Percentiles rank a stretch among this genome's conserved stretches.
Evolutionary conservation across 2,888 invertebrate genomes (phyloP).

Genomic region (Eulithis prunata): DNA sequence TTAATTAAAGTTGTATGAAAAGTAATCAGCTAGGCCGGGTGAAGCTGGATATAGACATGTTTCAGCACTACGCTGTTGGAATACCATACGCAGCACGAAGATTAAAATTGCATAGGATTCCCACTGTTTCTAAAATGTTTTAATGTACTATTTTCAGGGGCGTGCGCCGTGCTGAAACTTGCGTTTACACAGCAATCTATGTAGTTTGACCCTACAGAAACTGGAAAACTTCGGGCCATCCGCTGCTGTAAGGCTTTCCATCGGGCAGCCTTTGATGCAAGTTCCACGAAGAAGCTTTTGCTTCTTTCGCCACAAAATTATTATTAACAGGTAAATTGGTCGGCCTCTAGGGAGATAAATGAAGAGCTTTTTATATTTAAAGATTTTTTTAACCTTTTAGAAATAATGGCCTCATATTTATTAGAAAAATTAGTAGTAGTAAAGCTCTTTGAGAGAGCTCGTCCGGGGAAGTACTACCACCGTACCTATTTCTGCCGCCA

Average conservation of each 20-base stretch:
- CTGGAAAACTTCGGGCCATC: conserved; percentile 45
- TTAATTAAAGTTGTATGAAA: conserved; percentile 70
- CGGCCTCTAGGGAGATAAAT: neutral
- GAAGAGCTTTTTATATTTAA: neutral
- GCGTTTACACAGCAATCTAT: too few relatives aligned
- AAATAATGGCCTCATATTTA: too few relatives aligned
- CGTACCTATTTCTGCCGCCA: too few relatives aligned
- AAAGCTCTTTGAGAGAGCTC: too few relatives aligned
- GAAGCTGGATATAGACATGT: neutral
- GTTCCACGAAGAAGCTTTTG: neutral
- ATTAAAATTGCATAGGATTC: neutral
- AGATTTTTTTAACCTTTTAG: too few relatives aligned
- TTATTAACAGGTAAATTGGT: neutral
- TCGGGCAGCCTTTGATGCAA: conserved; percentile 40
- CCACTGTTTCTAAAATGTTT: neutral
- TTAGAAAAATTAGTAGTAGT: too few relatives aligned
- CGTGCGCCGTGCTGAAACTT: neutral
- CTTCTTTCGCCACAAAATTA: conserved; percentile 3
- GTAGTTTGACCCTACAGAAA: conserved; percentile 22
- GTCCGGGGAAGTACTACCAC: too few relatives aligned
- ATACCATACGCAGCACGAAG: neutral
- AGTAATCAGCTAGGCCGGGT: conserved; percentile 34
- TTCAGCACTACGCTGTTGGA: neutral
- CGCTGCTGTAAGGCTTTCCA: conserved; percentile 36
- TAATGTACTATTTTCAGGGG: neutral